These are phyloP conservation scores for Leucosticte australis DNA, from an alignment of 2,113 vertebrate genomes.

Conservation along the genomic window DNA sequence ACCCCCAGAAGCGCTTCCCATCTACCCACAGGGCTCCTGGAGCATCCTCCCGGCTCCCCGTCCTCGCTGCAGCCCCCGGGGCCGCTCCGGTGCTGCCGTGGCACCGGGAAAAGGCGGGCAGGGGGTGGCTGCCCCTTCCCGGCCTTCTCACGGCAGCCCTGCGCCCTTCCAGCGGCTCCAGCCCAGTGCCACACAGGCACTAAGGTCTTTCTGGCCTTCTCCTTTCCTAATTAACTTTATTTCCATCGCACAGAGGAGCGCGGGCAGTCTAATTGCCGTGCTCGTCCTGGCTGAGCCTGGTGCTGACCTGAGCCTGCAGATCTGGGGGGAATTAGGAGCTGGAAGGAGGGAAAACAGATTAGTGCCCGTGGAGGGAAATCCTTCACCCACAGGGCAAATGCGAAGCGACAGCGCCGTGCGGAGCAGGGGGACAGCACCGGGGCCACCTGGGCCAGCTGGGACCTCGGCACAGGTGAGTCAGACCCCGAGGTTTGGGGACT, in stretches of 20 bases:
- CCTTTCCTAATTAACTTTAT: not conserved
- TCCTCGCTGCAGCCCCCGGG: not conserved
- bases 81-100: not conserved
- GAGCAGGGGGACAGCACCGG: not conserved
- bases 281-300: not conserved
- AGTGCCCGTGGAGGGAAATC: not conserved
- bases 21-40: accelerated
- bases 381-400: not conserved
- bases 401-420: not conserved
- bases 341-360: slow-evolving; percentile 41
- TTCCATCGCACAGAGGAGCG: not conserved
- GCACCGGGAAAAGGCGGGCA: not conserved
- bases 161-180: not conserved
- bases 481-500: not conserved
- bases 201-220: not conserved
- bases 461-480: accelerated
- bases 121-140: not conserved
- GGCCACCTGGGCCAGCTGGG: not conserved
- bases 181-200: accelerated
- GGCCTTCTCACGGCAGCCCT: not conserved
- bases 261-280: not conserved
- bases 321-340: slow-evolving; percentile 37
- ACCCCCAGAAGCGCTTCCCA: accelerated
- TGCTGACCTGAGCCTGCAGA: not conserved
- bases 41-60: not conserved